phyloP scores from a whole-genome alignment of 2,888 invertebrate genomes.

The Serripes groenlandicus region DNA sequence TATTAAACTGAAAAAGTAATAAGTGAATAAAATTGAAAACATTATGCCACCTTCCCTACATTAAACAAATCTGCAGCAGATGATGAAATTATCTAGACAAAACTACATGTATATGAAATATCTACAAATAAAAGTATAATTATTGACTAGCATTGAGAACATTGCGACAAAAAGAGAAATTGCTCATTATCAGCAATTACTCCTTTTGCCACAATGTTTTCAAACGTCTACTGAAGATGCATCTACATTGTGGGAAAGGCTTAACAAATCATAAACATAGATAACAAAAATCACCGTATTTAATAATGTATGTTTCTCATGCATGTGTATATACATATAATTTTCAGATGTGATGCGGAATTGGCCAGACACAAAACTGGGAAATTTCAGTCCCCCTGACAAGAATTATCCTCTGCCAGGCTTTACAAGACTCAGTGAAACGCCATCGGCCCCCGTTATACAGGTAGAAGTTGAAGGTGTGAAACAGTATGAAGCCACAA shows the following conservation, averaged over 20 bases:
- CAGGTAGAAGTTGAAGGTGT: conserved; percentile 51
- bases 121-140: neutral
- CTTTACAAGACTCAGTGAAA: conserved; percentile 67
- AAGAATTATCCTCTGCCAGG: conserved; percentile 82
- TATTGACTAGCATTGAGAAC: neutral
- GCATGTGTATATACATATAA: neutral
- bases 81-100: too few relatives aligned
- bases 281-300: too few relatives aligned
- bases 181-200: neutral
- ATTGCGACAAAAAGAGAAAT: neutral
- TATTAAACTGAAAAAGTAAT: too few relatives aligned
- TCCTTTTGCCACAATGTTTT: neutral
- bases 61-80: too few relatives aligned
- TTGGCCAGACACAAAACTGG: conserved; percentile 79
- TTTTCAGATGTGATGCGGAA: conserved; percentile 68
- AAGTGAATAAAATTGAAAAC: too few relatives aligned
- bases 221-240: too few relatives aligned
- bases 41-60: too few relatives aligned
- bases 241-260: too few relatives aligned
- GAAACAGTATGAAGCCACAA: conserved; percentile 64
- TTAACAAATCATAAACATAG: too few relatives aligned
- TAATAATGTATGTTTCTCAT: too few relatives aligned
- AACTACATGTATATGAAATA: too few relatives aligned
- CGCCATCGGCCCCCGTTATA: conserved; percentile 17
- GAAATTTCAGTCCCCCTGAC: conserved; percentile 80